These are phyloP conservation scores for Eupithecia vulgata DNA, from an alignment of 2,888 invertebrate genomes.

Conservation along the genomic window DNA sequence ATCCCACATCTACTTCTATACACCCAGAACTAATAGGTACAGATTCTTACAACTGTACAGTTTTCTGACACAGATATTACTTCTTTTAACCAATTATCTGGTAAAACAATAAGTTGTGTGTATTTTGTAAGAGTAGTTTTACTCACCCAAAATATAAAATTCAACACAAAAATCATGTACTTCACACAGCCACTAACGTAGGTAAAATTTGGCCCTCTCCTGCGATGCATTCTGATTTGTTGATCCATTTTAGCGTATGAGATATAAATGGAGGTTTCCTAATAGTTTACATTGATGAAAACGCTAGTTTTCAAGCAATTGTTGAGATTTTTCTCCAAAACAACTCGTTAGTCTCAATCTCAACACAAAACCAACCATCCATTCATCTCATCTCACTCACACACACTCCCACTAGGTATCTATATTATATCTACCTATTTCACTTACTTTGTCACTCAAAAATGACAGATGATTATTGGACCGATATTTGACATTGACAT, in stretches of 20 bases:
- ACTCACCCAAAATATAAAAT: constrained; percentile 96
- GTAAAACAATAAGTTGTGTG: background rate
- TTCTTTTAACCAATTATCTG: background rate
- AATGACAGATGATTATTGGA: background rate
- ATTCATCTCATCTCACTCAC: background rate
- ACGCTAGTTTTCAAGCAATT: background rate
- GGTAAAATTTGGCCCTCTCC: constrained; percentile 88
- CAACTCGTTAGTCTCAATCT: constrained; percentile 1
- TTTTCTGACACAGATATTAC: background rate
- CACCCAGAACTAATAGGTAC: background rate
- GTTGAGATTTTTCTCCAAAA: constrained; percentile 5
- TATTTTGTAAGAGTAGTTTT: background rate
- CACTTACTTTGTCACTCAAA: too few relatives aligned
- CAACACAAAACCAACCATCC: background rate
- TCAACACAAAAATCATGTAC: constrained; percentile 94
- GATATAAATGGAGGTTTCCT: background rate
- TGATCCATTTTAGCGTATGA: constrained; percentile 42
- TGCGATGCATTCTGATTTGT: constrained; percentile 81
- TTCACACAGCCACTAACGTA: constrained; percentile 95
- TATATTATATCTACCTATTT: too few relatives aligned
- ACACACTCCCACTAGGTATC: too few relatives aligned
- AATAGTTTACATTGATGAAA: constrained; percentile 5
- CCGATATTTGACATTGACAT: background rate
- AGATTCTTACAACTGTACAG: background rate
- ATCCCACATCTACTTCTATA: constrained; percentile 38